A percentile compares a stretch with the other conserved stretches of the same genome.
Evolutionary conservation across 2,113 vertebrate genomes (phyloP).

Genomic region (Oncorhynchus nerka): DNA sequence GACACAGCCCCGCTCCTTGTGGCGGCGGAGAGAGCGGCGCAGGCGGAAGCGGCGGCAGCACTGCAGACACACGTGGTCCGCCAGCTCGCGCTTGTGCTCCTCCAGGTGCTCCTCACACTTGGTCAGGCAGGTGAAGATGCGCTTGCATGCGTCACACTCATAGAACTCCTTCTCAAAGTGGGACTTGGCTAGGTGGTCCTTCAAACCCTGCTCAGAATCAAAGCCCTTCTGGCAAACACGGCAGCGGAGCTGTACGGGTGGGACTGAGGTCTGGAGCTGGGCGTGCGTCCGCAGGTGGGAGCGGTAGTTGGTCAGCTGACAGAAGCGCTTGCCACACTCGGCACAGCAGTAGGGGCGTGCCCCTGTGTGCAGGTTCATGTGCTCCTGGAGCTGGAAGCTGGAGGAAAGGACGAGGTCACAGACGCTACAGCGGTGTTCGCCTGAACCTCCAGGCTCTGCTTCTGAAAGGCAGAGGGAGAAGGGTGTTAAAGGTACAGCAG

Average conservation of each 20-base stretch:
- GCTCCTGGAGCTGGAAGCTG: conserved; percentile 68
- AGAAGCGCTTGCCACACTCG: conserved; percentile 84
- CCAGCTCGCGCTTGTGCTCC: conserved; percentile 54
- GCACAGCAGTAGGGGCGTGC: conserved; percentile 81
- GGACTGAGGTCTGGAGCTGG: conserved; percentile 15
- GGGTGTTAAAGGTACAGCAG: no score
- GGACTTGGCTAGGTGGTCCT: conserved; percentile 60
- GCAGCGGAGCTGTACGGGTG: conserved; percentile 34
- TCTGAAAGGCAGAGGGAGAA: conserved; percentile 31
- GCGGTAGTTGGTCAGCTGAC: conserved; percentile 82
- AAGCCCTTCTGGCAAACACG: conserved; percentile 65
- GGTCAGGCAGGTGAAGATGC: conserved; percentile 65
- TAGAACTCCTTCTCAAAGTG: conserved; percentile 73
- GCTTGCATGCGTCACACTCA: conserved; percentile 78
- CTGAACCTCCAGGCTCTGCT: conserved; percentile 20
- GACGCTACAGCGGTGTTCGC: conserved; percentile 57
- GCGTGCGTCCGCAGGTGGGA: conserved; percentile 81
- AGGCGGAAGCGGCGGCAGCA: conserved; percentile 51
- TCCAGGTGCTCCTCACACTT: conserved; percentile 65
- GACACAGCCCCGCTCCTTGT: conserved; percentile 50
- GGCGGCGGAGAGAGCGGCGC: conserved; percentile 53
- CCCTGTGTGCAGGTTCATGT: conserved; percentile 84
- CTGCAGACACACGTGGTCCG: conserved; percentile 39
- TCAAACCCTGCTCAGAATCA: conserved; percentile 58
- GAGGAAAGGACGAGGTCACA: conserved; percentile 65